phyloP scores from a whole-genome alignment of 2,113 vertebrate genomes.

The Turnix velox region DNA sequence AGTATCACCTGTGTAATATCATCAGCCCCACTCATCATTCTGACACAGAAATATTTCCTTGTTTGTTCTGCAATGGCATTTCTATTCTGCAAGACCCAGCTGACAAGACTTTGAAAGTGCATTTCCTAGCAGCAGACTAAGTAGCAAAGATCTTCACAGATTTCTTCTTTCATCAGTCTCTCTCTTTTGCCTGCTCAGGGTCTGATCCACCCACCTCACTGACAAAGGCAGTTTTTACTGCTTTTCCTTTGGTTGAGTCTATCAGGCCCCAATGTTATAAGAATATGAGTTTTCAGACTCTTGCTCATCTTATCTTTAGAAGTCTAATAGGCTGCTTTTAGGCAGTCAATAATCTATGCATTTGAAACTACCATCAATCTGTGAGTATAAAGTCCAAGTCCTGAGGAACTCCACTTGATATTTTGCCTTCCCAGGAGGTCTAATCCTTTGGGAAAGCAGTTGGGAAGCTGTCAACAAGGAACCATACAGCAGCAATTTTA shows the following conservation, averaged over 20 bases:
- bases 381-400: not conserved
- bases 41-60: not conserved
- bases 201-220: not conserved
- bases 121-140: not conserved
- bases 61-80: not conserved
- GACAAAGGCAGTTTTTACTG: not conserved
- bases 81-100: not conserved
- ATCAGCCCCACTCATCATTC: not conserved
- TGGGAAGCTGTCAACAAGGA: not conserved
- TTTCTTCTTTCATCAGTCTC: not conserved
- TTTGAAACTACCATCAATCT: not conserved
- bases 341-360: not conserved
- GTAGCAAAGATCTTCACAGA: not conserved
- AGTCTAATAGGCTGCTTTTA: not conserved
- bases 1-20: not conserved
- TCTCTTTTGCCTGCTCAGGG: not conserved
- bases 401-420: not conserved
- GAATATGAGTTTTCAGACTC: not conserved
- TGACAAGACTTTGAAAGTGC: not conserved
- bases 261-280: not conserved
- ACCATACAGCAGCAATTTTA: not conserved
- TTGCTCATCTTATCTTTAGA: not conserved
- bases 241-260: not conserved
- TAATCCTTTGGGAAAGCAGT: not conserved
- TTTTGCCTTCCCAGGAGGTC: not conserved